phyloP scores from a whole-genome alignment of 23 tunicate species.

The Ciona savignyi region DNA sequence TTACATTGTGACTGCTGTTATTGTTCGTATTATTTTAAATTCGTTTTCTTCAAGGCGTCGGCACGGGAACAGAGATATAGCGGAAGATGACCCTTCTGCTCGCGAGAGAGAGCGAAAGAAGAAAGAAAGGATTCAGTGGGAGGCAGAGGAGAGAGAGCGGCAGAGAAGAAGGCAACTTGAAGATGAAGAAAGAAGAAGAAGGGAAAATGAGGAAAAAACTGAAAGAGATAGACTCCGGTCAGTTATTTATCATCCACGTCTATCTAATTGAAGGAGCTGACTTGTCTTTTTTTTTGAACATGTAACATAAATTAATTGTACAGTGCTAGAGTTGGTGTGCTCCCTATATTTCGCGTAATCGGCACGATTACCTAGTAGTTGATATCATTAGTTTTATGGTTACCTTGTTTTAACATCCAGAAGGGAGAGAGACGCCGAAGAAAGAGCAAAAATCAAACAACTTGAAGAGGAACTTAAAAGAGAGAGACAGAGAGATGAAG shows the following conservation, averaged over 20 bases:
- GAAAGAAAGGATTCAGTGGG: constrained; percentile 81
- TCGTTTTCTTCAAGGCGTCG: constrained; percentile 73
- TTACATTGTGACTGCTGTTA: no score
- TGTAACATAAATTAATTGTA: no score
- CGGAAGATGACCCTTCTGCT: constrained; percentile 20
- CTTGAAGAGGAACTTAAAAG: constrained; percentile 46
- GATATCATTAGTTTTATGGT: no score
- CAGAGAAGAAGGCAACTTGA: constrained; percentile 51
- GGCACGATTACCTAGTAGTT: no score
- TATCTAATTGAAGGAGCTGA: no score
- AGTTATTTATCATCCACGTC: no score
- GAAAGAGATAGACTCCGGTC: constrained; percentile 68
- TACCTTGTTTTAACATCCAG: no score
- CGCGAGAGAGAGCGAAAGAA: constrained; percentile 67
- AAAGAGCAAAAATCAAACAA: constrained; percentile 40
- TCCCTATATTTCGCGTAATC: no score
- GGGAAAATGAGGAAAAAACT: constrained; percentile 49
- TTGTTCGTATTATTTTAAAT: no score
- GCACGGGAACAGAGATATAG: constrained; percentile 35
- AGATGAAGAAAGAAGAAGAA: constrained; percentile 62
- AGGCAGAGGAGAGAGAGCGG: constrained; percentile 64
- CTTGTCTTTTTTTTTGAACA: no score
- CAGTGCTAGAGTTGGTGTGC: no score
- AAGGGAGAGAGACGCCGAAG: constrained; percentile 62
- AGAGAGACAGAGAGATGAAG: constrained; percentile 50